phyloP scores from a whole-genome alignment of 2,797 vertebrate species.

The Dallia pectoralis region DNA sequence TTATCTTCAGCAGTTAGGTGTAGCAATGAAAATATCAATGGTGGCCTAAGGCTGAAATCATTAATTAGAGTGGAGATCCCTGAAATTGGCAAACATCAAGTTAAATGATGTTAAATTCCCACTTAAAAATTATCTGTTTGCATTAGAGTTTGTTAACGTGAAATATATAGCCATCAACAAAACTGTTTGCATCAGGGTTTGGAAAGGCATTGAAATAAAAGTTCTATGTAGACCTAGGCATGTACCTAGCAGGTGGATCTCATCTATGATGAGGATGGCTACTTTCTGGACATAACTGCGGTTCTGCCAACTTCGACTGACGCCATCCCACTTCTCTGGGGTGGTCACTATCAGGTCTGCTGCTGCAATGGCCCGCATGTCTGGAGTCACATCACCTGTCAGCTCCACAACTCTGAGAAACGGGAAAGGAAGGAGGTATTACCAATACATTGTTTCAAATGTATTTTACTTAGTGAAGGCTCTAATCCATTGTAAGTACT shows the following conservation, averaged over 20 bases:
- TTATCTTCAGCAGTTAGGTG: too few species aligned
- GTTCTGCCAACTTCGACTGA: conserved; percentile 98
- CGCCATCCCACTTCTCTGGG: conserved; percentile 97
- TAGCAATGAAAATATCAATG: too few species aligned
- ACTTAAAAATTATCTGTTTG: background rate
- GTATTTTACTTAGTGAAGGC: too few species aligned
- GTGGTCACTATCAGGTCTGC: conserved; percentile 98
- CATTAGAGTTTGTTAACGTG: background rate
- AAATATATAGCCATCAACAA: background rate
- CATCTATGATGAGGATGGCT: conserved; percentile 95
- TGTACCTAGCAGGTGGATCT: conserved; percentile 94
- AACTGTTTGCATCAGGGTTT: background rate
- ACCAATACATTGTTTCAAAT: too few species aligned
- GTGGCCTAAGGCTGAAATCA: too few species aligned
- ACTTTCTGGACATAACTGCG: conserved; percentile 96
- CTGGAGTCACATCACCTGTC: conserved; percentile 95
- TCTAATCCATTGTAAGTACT: too few species aligned
- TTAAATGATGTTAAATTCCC: too few species aligned
- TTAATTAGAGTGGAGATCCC: too few species aligned
- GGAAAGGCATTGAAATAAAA: background rate
- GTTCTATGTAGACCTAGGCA: background rate
- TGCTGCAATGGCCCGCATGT: conserved; percentile 90
- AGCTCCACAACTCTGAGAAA: conserved; percentile 88
- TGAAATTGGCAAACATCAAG: too few species aligned
- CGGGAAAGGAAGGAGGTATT: background rate